These are phyloP conservation scores for Heliconius congener DNA, from an alignment of 1,140 invertebrate genomes.

Conservation along the genomic window DNA sequence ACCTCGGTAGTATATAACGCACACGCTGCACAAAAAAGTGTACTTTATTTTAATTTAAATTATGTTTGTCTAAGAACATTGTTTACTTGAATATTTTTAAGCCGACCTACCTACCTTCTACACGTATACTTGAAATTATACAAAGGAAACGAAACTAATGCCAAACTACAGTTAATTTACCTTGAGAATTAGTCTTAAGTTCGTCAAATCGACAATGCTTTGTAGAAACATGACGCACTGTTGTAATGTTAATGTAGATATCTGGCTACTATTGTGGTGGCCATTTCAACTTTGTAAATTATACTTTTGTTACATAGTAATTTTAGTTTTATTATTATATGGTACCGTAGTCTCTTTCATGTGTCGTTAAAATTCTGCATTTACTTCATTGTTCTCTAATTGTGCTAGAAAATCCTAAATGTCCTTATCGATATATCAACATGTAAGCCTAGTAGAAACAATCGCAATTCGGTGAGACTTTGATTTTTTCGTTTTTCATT, in stretches of 20 bases:
- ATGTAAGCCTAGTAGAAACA: too few relatives aligned
- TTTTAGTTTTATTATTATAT: constrained; percentile 15
- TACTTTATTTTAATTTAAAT: too few relatives aligned
- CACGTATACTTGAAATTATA: neutral
- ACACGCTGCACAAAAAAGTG: too few relatives aligned
- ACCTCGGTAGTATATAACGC: too few relatives aligned
- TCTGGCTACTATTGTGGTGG: constrained; percentile 2
- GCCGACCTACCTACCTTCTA: too few relatives aligned
- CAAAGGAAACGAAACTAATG: constrained; percentile 23
- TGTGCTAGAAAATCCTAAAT: too few relatives aligned
- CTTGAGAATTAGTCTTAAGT: constrained; percentile 32
- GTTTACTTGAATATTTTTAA: too few relatives aligned
- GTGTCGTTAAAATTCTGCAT: neutral
- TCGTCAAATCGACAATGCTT: constrained; percentile 21
- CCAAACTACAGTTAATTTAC: constrained; percentile 32
- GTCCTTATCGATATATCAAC: too few relatives aligned
- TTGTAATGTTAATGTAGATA: constrained; percentile 28
- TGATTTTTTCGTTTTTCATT: too few relatives aligned
- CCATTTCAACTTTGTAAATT: constrained; percentile 30
- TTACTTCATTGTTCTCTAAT: neutral
- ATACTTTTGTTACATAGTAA: constrained; percentile 17
- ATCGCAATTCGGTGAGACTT: too few relatives aligned
- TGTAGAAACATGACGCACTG: constrained; percentile 11
- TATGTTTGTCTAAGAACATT: too few relatives aligned
- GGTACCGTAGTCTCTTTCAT: neutral